Evolutionary conservation across 2,113 vertebrate species (phyloP), one percentile per base, ranked within the genome.

Genomic region (Pogona vitticeps): DNA sequence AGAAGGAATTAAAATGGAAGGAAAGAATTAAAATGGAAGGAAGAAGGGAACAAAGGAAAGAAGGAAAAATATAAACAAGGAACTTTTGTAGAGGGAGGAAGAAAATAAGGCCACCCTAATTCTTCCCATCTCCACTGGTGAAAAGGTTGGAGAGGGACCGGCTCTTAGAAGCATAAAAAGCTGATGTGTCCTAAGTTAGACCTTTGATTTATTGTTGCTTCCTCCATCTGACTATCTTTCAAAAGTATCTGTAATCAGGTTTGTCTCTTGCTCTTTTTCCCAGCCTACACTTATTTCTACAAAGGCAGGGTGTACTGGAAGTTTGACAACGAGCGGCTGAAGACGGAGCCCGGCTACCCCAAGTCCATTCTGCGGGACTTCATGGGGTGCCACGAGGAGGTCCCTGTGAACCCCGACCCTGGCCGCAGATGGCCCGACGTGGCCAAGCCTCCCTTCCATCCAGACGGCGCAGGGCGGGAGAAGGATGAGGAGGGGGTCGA

Each of bases 261-360:
- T n/a, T 52, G 17, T 21, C 18, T 38, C 17, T 52, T 26, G 8
- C 65, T 86, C 8, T 33, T 65, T 42, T 77, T n/a, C n/a, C 70
- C 94, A 99, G 98, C 98, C 1, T 98, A 98, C 91, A 99, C 99
- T 3, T 98, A 96, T 95, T 99, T 99, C 96, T 99, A 99, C 95
- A 98, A 98, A 94, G 99, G 98, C 86, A 96, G 97, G 67, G 98
- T 98, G 91, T 99, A 99, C 97, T 99, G 99, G 99, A 99, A 99
- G 91, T 99, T 99, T 0, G 97, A 99, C 96, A 99, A 99, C 1
- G 98, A 98, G 90, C 97, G 97, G 13, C 98, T 99, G 95, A 98
- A 97, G 84, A 98, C 98, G 0, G 99, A 99, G 85, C 98, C 98
- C 0, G 98, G 99, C 79, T 99, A 98, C 93, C 99, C 99, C 59